Base-by-base conservation (phyloP, 2,797 vertebrate species). In the Enteromius radiatus region DNA sequence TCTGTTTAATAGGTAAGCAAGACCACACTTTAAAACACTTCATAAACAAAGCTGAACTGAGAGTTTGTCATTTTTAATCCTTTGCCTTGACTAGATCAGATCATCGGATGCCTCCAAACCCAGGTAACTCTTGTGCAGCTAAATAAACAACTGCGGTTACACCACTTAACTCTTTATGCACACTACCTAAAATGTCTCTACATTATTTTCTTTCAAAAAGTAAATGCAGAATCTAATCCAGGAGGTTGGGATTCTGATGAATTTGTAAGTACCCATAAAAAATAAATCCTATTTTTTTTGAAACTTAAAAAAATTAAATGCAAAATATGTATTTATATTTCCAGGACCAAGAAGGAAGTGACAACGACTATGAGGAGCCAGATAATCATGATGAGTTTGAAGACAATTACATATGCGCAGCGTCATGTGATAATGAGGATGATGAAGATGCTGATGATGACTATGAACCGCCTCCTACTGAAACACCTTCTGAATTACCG, bases 301-400 rank as follows among this genome's bases (percentile, higher is more conserved):
- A 5, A 45, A 3, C 33, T 41, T n/a, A n/a, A n/a, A n/a, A n/a
- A n/a, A n/a, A n/a, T 26, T 73, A 36, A 74, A 71, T 71, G 69
- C 10, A 70, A 31, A 41, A 41, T 41, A 15, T 8, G 17, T 6
- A 47, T 64, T 28, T 10, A 2, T 49, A n/a, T 61, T 61, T 52
- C 17, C 19, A 80, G 80, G 70, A 83, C 82, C 88, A 96, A 86
- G 95, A 97, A 0, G 75, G 65, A n/a, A 92, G 93, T 0, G 96
- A 96, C 0, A 94, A 96, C 36, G 97, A 97, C 89, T 98, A 98
- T 0, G 97, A 97, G 91, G 95, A 94, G 80, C 97, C 97, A 1
- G 94, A 94, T 0, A 87, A 94, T 0, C 86, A 91, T 0, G 88
- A 89, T 3, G 85, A 89, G 0, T 89, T 1, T 49, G 81, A 38